Percentiles rank a stretch among this genome's conserved stretches.
Conservation (phyloP, 1,140 invertebrate species). For the Hyphantria cunea region DNA sequence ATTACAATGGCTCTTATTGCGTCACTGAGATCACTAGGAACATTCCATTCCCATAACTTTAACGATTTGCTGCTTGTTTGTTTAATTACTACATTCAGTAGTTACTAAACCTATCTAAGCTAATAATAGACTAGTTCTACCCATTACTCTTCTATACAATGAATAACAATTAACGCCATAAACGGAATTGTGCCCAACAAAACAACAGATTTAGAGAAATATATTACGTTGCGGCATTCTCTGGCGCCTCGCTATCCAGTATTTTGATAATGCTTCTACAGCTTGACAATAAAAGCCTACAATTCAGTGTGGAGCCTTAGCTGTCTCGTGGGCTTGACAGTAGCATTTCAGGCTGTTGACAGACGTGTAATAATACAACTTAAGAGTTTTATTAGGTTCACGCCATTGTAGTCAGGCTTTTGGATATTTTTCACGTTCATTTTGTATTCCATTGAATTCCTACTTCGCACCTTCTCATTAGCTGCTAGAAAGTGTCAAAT, state of each 20-base stretch:
- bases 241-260: conserved; percentile 1
- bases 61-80: no score
- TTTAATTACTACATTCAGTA: no score
- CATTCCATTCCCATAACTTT: no score
- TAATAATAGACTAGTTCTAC: no score
- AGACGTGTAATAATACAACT: conserved; percentile 11
- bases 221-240: conserved; percentile 14
- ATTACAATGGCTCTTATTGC: no score
- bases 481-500: neutral
- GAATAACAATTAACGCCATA: neutral
- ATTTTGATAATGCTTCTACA: conserved; percentile 23
- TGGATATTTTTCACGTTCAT: conserved; percentile 5
- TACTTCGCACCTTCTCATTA: neutral
- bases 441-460: neutral
- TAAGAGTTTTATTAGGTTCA: conserved; percentile 2
- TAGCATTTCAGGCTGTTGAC: neutral
- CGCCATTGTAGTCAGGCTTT: neutral
- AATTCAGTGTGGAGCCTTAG: conserved; percentile 15
- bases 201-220: conserved; percentile 4
- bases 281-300: conserved; percentile 14
- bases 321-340: neutral
- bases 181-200: neutral
- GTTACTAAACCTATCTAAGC: no score
- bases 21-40: no score
- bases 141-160: neutral